Base-by-base conservation (phyloP, 1,140 invertebrate species). In the Asobara japonica region DNA sequence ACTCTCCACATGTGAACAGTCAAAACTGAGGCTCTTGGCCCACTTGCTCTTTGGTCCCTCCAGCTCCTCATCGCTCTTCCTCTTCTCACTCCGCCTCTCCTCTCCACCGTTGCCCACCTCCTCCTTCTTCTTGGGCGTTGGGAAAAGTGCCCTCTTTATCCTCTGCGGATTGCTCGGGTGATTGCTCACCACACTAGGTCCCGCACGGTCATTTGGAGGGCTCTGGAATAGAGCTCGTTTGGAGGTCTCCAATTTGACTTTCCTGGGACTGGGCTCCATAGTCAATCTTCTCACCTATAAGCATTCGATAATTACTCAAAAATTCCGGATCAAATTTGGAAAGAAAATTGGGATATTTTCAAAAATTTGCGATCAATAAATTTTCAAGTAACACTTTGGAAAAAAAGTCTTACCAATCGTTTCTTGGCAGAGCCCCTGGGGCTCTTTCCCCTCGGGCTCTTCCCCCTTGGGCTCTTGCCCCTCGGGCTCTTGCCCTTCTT, bases 211-310 rank as follows among this genome's bases (percentile, higher is more conserved):
- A 1, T 77, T 61, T 10, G 88, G 86, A 27, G 91, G 91, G 79
- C 91, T 92, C 73, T 92, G 88, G 73, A 93, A 92, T 0, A 93
- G 77, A 0, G 91, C 91, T 74, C 91, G 82, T 77, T 91, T 92
- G 1, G 90, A 86, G 0, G 87, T 88, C 75, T 90, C 88, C 51
- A 89, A 25, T 56, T 83, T 86, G 0, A 75, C 62, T 74, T 82
- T 86, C 5, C 74, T 71, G 0, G 86, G 83, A 74, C 82, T 87
- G 7, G 79, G 72, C 16, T 85, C 83, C 16, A 85, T 30, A 27
- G 65, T 36, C 4, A 86, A 69, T 67, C 77, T 80, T 22, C 82
- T 69, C 6, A n/a, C n/a, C n/a, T n/a, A n/a, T n/a, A n/a, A n/a
- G n/a, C n/a, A n/a, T n/a, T n/a, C n/a, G n/a, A n/a, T n/a, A n/a